A percentile compares a stretch with the other conserved stretches of the same genome.
Evolutionary conservation across 1,140 invertebrate species (phyloP).

Genomic region (Caenorhabditis elegans): WBcel235 BX284602.5:7437001-7437500

Average conservation of each 20-base stretch:
- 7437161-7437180: background rate
- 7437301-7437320: no score
- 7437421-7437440: no score
- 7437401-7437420: no score
- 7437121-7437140: background rate
- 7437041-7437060: background rate
- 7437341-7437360: no score
- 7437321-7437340: no score
- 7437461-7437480: no score
- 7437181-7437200: background rate
- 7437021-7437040: background rate
- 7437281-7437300: no score
- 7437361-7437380: no score
- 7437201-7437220: background rate
- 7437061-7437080: constrained; percentile 13
- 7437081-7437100: background rate
- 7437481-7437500: no score
- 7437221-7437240: background rate
- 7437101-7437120: background rate
- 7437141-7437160: background rate
- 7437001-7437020: background rate
- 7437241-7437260: background rate
- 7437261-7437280: background rate
- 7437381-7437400: no score
- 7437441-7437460: no score